Percentiles rank a stretch among this genome's conserved stretches.
Conservation (phyloP, 2,113 vertebrate species). For the Cranoglanis bouderius region DNA sequence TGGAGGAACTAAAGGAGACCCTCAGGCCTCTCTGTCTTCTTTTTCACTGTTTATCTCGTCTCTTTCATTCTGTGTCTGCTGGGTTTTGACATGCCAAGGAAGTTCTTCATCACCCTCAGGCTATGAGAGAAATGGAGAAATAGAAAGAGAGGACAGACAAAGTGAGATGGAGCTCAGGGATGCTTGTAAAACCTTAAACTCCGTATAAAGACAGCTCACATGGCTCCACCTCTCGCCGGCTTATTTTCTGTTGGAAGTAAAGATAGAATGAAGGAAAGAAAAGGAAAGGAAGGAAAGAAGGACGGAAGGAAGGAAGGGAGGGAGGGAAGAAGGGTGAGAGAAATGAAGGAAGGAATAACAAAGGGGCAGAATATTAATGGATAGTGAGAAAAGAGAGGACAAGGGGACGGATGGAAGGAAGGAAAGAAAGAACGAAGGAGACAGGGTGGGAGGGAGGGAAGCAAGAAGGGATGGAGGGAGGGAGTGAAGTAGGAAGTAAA, state of each 20-base stretch:
- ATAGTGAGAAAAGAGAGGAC: neutral
- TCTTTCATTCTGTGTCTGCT: neutral
- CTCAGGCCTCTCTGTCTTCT: constrained; percentile 1
- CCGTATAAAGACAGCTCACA: neutral
- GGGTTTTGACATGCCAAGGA: constrained; percentile 12
- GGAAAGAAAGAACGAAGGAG: no score
- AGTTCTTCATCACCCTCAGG: constrained; percentile 52
- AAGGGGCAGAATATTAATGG: neutral
- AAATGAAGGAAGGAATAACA: neutral
- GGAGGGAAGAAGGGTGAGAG: neutral
- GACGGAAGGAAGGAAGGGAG: neutral
- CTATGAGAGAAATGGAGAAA: constrained; percentile 28
- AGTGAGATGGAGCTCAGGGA: neutral
- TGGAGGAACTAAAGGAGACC: constrained; percentile 14
- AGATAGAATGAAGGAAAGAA: neutral
- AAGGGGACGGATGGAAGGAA: no score
- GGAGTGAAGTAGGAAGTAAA: no score
- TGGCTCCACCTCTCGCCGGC: neutral
- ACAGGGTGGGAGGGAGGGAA: no score
- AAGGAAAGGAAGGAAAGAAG: neutral
- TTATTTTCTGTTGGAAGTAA: neutral
- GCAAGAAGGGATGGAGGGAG: no score
- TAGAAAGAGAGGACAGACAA: neutral
- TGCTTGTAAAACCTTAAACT: neutral
- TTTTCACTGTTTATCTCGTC: neutral